Conservation (phyloP, 2,113 vertebrate species). For the Zosterops japonicus region DNA sequence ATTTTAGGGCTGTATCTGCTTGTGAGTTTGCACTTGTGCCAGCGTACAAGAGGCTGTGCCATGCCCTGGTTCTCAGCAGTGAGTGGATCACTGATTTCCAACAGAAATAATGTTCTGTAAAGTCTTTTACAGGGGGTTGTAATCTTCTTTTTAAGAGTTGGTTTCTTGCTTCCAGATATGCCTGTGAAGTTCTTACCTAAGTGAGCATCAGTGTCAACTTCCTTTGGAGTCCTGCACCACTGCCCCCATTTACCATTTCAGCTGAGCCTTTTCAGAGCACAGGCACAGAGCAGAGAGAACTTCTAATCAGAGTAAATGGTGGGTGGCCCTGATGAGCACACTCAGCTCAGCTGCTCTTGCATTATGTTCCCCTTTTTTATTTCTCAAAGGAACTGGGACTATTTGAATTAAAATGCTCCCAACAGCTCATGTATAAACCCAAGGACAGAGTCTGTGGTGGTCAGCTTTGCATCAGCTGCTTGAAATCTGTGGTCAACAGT, state of each 20-base stretch:
- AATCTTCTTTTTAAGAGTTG: accelerated
- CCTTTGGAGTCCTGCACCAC: neutral
- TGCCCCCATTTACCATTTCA: neutral
- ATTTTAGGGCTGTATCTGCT: neutral
- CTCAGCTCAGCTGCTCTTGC: neutral
- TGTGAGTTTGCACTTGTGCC: neutral
- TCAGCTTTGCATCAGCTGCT: neutral
- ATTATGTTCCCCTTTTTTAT: neutral
- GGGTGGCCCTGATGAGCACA: neutral
- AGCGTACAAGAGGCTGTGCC: neutral
- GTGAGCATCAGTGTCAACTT: neutral
- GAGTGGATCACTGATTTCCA: neutral
- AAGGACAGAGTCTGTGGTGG: neutral
- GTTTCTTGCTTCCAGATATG: neutral
- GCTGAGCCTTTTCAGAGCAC: neutral
- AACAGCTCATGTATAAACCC: neutral
- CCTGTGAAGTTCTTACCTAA: neutral
- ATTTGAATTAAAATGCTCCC: slow-evolving; percentile 31
- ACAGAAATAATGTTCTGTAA: neutral
- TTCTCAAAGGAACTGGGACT: neutral
- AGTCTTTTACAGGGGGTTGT: neutral
- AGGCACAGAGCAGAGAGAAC: neutral
- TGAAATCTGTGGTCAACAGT: neutral
- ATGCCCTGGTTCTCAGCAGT: neutral
- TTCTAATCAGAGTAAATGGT: neutral